Base-by-base conservation (phyloP, 2,797 vertebrate species). In the Scarus forsteni region DNA sequence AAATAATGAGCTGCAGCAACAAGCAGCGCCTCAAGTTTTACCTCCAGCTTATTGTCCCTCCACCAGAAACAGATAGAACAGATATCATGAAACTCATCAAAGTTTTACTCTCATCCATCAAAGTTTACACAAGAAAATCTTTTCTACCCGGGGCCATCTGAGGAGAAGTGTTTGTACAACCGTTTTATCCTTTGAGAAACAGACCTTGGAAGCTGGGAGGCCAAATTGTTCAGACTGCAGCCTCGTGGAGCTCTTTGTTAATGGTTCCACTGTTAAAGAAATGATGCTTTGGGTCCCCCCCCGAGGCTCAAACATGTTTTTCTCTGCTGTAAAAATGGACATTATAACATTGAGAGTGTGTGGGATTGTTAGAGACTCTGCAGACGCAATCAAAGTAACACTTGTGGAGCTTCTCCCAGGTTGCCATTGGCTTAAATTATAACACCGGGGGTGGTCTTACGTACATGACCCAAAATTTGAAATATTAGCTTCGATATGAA, bases 1-100 rank as follows among this genome's bases (percentile, higher is more conserved):
- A 70, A 46, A 57, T 51, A 34, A 63, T 51, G 39, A 63, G 39
- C 53, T 57, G n/a, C 45, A 63, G 40, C 38, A n/a, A 36, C 14
- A 7, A 62, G 38, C 15, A 3, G 38, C 15, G 3, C 11, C 8
- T 1, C 40, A 7, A 60, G 35, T 46, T 56, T n/a, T 19, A n/a
- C 7, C 35, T 39, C 42, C 3, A 36, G n/a, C 58, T 50, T 54
- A 36, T 14, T 18, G 19, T 45, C 15, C 40, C 15, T 64, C 18
- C 50, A 44, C 14, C 19, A 35, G 39, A 10, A 15, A 7, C 11
- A 7, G 5, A 15, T 43, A 40, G 39, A 44, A 12, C 50, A 51
- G 18, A 12, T 16, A 39, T 16, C 13, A 52, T 52, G 10, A 54
- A 36, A 34, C 1, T 10, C 36, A 34, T 51, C 38, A 62, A 14